Evolutionary conservation across 2,113 vertebrate species (phyloP).

Genomic region (Rhabdornis inornatus): DNA sequence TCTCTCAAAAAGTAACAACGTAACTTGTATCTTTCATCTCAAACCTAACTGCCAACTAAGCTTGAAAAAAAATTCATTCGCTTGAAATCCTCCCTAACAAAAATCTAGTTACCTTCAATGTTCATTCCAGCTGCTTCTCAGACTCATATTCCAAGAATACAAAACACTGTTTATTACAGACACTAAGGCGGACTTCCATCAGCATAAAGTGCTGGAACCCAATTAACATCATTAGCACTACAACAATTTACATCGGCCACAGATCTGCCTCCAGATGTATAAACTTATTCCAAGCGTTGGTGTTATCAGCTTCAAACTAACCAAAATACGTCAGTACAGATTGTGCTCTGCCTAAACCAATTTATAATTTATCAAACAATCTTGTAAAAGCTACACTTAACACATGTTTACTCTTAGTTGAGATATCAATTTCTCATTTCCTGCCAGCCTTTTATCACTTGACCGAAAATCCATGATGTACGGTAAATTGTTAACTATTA

Average conservation of each 20-base stretch:
- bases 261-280: background rate
- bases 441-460: conserved; percentile 57
- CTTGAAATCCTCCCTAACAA: background rate
- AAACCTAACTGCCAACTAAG: background rate
- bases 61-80: background rate
- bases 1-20: background rate
- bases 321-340: background rate
- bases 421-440: conserved; percentile 62
- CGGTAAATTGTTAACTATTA: conserved; percentile 59
- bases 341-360: conserved; percentile 8
- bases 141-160: background rate
- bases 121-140: background rate
- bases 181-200: background rate
- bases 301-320: conserved; percentile 2
- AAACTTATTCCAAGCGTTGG: background rate
- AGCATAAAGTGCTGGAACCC: background rate
- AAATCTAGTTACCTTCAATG: background rate
- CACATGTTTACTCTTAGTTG: conserved; percentile 32
- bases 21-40: background rate
- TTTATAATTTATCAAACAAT: conserved; percentile 58
- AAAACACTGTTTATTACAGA: background rate
- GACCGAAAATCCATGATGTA: conserved; percentile 53
- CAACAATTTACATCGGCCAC: background rate
- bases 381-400: conserved; percentile 46
- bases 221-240: background rate